A percentile compares a stretch with the other conserved stretches of the same genome.
phyloP scores from a whole-genome alignment of 1,140 invertebrate genomes.

The Penaeus japonicus region DNA sequence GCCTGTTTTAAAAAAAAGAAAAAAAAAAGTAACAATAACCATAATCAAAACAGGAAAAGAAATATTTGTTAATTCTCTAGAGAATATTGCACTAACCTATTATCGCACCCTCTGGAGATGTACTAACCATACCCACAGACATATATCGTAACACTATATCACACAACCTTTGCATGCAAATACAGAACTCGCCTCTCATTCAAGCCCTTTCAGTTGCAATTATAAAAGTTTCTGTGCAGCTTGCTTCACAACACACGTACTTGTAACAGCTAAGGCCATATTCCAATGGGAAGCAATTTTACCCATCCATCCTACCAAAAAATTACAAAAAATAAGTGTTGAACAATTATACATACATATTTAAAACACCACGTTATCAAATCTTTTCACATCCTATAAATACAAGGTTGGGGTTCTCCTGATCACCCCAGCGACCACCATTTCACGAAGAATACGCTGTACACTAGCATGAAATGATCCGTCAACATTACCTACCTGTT shows the following conservation, averaged over 20 bases:
- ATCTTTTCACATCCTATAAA: no score
- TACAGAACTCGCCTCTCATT: background rate
- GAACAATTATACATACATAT: conserved; percentile 18
- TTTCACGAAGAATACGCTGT: no score
- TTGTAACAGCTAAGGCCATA: conserved; percentile 26
- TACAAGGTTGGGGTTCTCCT: no score
- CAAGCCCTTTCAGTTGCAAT: background rate
- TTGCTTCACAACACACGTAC: conserved; percentile 16
- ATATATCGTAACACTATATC: background rate
- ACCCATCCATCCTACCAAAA: conserved; percentile 14
- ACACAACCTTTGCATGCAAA: conserved; percentile 12
- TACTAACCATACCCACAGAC: background rate
- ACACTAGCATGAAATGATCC: no score
- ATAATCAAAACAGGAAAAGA: background rate
- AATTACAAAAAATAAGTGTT: conserved; percentile 36
- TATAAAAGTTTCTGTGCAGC: conserved; percentile 1
- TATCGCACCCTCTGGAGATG: conserved; percentile 6
- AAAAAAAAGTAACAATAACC: background rate
- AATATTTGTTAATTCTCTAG: no score
- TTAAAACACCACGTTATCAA: background rate
- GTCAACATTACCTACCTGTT: no score
- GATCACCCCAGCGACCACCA: no score
- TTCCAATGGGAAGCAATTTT: conserved; percentile 25
- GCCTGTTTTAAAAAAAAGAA: no score
- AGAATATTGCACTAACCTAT: conserved; percentile 23